These are phyloP conservation scores for Ranitomeya variabilis DNA, from an alignment of 2,113 vertebrate species.

Conservation along the genomic window DNA sequence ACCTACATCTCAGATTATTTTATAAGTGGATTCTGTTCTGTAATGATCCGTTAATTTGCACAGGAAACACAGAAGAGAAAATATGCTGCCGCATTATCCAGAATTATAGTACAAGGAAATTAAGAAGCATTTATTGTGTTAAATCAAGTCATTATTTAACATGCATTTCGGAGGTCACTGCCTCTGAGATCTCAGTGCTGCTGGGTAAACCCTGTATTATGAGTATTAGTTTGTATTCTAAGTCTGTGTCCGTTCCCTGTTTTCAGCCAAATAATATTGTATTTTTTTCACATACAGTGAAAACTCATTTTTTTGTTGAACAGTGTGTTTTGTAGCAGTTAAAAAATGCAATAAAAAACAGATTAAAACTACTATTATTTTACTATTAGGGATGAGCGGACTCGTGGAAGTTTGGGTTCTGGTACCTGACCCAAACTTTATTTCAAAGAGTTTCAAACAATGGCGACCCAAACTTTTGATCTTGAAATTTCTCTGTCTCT, in stretches of 20 bases:
- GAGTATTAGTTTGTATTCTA: neutral
- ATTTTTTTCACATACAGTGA: neutral
- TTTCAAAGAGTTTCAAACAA: no score
- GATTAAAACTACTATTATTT: neutral
- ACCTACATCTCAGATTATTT: conserved; percentile 39
- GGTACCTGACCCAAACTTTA: no score
- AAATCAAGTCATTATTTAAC: conserved; percentile 37
- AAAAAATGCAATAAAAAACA: neutral
- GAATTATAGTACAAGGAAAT: conserved; percentile 50
- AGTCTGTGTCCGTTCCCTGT: neutral
- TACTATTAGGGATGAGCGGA: neutral
- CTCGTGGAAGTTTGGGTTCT: no score
- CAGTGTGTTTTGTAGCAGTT: neutral
- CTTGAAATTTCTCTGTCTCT: no score
- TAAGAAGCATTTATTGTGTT: conserved; percentile 47
- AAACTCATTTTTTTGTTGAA: neutral
- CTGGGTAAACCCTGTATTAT: conserved; percentile 7
- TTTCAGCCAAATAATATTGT: neutral
- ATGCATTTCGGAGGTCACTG: conserved; percentile 19
- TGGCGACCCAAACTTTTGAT: no score
- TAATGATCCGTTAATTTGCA: conserved; percentile 54
- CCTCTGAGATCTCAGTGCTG: neutral
- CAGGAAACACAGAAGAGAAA: conserved; percentile 52
- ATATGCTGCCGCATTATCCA: conserved; percentile 37
- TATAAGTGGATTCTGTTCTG: conserved; percentile 44